These are phyloP conservation scores for Cheilosia vernalis DNA, from an alignment of 2,888 invertebrate genomes.

Conservation along the genomic window DNA sequence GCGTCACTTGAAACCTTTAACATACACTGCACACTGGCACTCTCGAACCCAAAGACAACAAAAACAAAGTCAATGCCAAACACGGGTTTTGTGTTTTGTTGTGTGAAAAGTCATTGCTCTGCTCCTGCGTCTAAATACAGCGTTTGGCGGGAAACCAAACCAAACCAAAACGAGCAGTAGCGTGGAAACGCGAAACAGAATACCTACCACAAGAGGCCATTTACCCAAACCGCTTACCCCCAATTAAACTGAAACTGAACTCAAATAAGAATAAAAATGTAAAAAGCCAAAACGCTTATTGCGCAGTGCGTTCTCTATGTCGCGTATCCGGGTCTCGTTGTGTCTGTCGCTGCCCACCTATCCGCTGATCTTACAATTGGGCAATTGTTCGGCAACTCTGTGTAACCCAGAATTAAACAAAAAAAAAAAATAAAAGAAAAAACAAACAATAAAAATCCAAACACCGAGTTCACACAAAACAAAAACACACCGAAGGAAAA, in stretches of 20 bases:
- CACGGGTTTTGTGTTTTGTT: conserved; percentile 24
- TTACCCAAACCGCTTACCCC: conserved; percentile 51
- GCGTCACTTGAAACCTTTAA: conserved; percentile 57
- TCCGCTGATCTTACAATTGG: conserved; percentile 6
- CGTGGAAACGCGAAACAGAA: conserved; percentile 24
- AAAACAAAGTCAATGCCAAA: conserved; percentile 60
- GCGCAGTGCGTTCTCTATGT: conserved; percentile 12
- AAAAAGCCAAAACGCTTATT: background rate
- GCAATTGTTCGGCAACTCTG: conserved; percentile 26
- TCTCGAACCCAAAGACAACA: background rate
- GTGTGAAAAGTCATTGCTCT: conserved; percentile 57
- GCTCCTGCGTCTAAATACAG: conserved; percentile 47
- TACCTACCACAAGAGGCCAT: conserved; percentile 72
- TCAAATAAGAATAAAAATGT: background rate
- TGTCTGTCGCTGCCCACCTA: background rate
- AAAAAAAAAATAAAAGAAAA: no score
- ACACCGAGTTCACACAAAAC: conserved; percentile 20
- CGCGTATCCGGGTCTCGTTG: conserved; percentile 3
- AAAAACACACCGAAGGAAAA: conserved; percentile 33
- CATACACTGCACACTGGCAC: background rate
- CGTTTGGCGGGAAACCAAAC: conserved; percentile 70
- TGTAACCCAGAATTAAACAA: conserved; percentile 32
- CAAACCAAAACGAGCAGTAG: conserved; percentile 21
- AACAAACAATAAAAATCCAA: background rate
- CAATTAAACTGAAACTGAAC: background rate